Base-by-base conservation (phyloP, 2,113 vertebrate species). In the Malurus melanocephalus region DNA sequence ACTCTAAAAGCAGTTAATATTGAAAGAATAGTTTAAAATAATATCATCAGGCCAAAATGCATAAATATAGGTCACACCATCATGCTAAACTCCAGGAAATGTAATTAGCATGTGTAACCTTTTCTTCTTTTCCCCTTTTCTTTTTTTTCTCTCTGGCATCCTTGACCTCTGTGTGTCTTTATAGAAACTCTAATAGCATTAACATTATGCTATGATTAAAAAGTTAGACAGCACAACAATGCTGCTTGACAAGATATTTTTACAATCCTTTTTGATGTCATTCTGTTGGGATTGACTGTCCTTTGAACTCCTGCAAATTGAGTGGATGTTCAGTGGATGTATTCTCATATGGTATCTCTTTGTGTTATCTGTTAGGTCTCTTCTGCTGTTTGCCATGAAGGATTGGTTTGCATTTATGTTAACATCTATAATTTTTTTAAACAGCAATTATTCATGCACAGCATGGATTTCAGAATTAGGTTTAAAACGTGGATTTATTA, bases 271-370 rank as follows among this genome's bases (percentile, higher is more conserved):
- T 96, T 96, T 95, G 75, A 95, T 96, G 97, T 96, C 95, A 95
- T 96, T 96, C 96, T 97, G 92, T 98, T 98, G 97, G 97, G 97
- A 97, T 97, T 97, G 94, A 96, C 93, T 97, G 93, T 95, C 90
- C 92, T 97, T 94, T 97, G 94, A 97, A 96, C 93, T 96, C 90
- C 90, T 93, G 80, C 74, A 96, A 96, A 95, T 96, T 91, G 95
- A 94, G 76, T 94, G 87, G 78, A 81, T 95, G 62, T 87, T 95
- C 89, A 77, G 64, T 68, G 80, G 88, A 79, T 61, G 18, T 83
- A 82, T 92, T 96, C 93, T 94, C 73, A 64, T 72, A 73, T 7
- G 33, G 74, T 81, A 87, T 61, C 51, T 85, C 69, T 95, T 93
- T 90, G 88, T 92, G 62, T 56, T 84, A 82, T 91, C 75, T 85